These are phyloP conservation scores for Grus americana DNA, from an alignment of 2,113 vertebrate genomes.

Conservation along the genomic window DNA sequence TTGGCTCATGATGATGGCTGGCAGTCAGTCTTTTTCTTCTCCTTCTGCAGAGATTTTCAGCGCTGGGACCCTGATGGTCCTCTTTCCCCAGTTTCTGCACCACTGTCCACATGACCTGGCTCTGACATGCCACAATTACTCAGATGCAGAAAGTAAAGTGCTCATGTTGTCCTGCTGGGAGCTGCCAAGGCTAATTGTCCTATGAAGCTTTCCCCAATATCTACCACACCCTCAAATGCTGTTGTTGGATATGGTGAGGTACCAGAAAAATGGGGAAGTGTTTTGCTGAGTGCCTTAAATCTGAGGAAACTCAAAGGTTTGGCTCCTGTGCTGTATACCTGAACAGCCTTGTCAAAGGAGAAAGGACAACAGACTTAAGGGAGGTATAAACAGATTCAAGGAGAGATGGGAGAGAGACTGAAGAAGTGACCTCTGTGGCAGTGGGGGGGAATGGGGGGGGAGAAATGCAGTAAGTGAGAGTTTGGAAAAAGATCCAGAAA, in stretches of 20 bases:
- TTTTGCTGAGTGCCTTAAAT: not conserved
- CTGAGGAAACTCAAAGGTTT: not conserved
- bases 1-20: not conserved
- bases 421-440: not conserved
- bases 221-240: not conserved
- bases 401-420: not conserved
- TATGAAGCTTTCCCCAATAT: not conserved
- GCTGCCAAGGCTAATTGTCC: not conserved
- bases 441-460: too few relatives aligned
- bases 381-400: not conserved
- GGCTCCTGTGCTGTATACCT: not conserved
- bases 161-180: accelerated
- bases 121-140: not conserved
- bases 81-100: not conserved
- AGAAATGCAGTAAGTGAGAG: not conserved
- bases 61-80: not conserved
- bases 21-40: not conserved
- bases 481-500: not conserved
- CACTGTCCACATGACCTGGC: not conserved
- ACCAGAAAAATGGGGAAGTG: not conserved
- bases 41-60: not conserved
- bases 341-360: not conserved
- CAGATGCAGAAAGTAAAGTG: not conserved
- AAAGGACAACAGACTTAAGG: not conserved
- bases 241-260: not conserved